Base-by-base conservation (phyloP, 2,113 vertebrate genomes). In the Crypturellus undulatus region DNA sequence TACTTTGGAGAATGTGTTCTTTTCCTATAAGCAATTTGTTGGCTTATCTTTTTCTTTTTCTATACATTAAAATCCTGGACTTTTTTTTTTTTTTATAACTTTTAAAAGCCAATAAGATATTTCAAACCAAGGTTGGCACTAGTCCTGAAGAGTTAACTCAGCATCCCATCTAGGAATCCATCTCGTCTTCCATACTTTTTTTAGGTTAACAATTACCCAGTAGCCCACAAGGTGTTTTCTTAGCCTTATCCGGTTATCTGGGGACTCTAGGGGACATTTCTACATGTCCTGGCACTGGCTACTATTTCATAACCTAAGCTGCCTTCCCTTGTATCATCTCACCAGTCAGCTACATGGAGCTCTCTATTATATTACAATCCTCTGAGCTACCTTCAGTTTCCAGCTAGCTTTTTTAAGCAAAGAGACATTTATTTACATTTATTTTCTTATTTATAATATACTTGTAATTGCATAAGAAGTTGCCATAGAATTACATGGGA, bases 21-120 rank as follows among this genome's bases (percentile, higher is more conserved):
- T 77, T 80, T 79, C 24, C 51, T 87, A n/a, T 6, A 60, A 49
- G 26, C 2, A 14, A 32, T 49, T 69, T 71, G 92, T 32, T 32
- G 56, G 7, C 36, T 87, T 65, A n/a, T 45, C 49, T 89, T 22
- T 72, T 5, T 36, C 26, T 20, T 7, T 12, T 26, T 12, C 30
- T 68, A 34, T 36, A 54, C 25, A 54, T 54, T 26, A 54, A 28
- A 28, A 54, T 26, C 28, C 28, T 16, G 28, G 25, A 54, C 25
- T 10, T 75, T 58, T 43, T 20, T 28, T 54, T 54, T 10, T 75
- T 58, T 79, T 94, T 90, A 87, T 94, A 69, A 1, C 28, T 87
- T 95, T 91, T 91, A 90, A 52, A 13, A 93, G 34, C 30, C 84
- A 47, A 89, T 59, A 64, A 91, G 24, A 20, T 58, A 49, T 92